Conservation (phyloP, 2,888 invertebrate genomes). For the Pomacea canaliculata region DNA sequence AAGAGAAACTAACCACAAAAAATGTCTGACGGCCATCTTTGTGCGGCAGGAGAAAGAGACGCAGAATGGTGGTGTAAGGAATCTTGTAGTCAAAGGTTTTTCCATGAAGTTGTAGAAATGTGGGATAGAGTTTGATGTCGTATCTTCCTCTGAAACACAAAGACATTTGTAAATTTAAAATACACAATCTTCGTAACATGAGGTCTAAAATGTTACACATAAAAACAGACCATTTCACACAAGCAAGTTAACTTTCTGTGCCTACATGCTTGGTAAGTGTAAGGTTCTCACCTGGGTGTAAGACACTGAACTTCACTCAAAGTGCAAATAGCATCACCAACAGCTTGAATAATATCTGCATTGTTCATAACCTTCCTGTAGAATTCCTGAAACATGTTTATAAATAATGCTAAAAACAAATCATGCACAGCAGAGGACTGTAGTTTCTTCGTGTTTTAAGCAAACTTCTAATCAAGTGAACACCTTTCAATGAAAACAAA, state of each 20-base stretch:
- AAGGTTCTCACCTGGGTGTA: slow-evolving; percentile 85
- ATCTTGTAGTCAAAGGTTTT: slow-evolving; percentile 99
- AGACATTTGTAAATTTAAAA: background rate
- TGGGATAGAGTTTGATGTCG: slow-evolving; percentile 93
- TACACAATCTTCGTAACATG: slow-evolving; percentile 26
- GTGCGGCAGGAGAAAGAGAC: slow-evolving; percentile 94
- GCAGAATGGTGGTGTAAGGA: slow-evolving; percentile 94
- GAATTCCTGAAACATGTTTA: slow-evolving; percentile 79
- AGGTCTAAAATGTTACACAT: too few species aligned
- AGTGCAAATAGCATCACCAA: slow-evolving; percentile 97
- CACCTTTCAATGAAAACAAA: too few species aligned
- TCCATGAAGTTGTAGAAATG: slow-evolving; percentile 92
- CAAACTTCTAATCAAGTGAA: too few species aligned
- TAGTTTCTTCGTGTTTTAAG: too few species aligned
- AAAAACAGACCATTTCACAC: too few species aligned
- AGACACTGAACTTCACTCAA: slow-evolving; percentile 97
- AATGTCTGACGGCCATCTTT: slow-evolving; percentile 98
- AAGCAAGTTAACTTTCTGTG: too few species aligned
- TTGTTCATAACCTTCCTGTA: slow-evolving; percentile 96
- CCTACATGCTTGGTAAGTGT: too few species aligned
- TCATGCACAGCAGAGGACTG: too few species aligned
- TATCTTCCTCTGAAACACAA: slow-evolving; percentile 87
- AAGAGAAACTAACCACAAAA: slow-evolving; percentile 82
- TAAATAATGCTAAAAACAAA: background rate
- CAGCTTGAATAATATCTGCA: slow-evolving; percentile 97